Evolutionary conservation across 2,888 invertebrate species (phyloP), one percentile per base, ranked within the genome.

Genomic region (Pandemis cinnamomeana): DNA sequence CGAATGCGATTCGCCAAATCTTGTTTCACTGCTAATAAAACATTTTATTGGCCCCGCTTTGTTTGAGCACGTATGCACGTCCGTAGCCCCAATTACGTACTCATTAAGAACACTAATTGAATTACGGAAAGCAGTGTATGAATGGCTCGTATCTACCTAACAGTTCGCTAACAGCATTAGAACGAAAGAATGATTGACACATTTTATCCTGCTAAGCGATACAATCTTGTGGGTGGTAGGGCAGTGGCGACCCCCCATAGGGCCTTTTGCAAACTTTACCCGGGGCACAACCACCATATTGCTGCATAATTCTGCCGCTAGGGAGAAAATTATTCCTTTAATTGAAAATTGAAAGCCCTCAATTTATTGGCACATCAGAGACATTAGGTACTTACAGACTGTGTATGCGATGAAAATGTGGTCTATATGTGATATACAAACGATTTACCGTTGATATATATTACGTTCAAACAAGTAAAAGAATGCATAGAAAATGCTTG

Each of bases 71-170:
- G 61, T 20, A 48, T 55, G 61, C 67, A 68, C 48, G 58, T 67
- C 36, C 60, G 27, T 61, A 48, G 87, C 82, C 82, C 80, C 80
- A 86, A 86, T 87, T 88, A 85, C 80, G 73, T 76, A 76, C 84
- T 84, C 80, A 84, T 85, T 86, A 86, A 82, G 81, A 81, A 83
- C 79, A 55, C 83, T 84, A 81, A 84, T 88, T 87, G 87, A 86
- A 85, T 86, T 85, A 82, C 83, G 84, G 70, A 77, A 36, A 36
- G 20, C 20, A 20, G 27, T 36, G 27, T 36, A 36, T 36, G 27
- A 36, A 36, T 36, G 27, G 27, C 27, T 4, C 1, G 27, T 36
- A 36, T 36, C 27, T 36, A 36, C 2, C 27, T 36, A 36, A 4
- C 27, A 36, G 27, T 36, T 36, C 27, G 27, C 27, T 36, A 36